phyloP scores from a whole-genome alignment of 1,140 invertebrate genomes.

The Penaeus indicus region DNA sequence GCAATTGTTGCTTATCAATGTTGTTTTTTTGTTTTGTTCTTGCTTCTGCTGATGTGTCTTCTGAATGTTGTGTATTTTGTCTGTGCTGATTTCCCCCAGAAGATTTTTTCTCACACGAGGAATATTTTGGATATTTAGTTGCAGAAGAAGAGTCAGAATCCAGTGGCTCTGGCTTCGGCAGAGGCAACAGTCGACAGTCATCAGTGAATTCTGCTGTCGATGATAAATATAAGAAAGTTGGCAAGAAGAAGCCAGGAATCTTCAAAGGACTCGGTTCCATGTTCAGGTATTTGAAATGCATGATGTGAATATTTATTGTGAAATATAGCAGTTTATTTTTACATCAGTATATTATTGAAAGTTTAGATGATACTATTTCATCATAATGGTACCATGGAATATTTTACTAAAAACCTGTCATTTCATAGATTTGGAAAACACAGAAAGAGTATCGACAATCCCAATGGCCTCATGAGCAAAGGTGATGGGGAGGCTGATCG shows the following conservation, averaged over 20 bases:
- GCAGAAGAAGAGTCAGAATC: constrained; percentile 73
- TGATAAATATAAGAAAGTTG: constrained; percentile 74
- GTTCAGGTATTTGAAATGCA: constrained; percentile 75
- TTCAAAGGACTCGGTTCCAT: constrained; percentile 85
- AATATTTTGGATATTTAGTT: constrained; percentile 37
- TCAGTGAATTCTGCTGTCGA: constrained; percentile 78
- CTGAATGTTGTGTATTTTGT: no score
- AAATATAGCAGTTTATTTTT: no score
- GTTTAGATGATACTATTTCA: no score
- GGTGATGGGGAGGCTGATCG: constrained; percentile 19
- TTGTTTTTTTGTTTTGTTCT: not conserved
- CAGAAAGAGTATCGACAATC: constrained; percentile 76
- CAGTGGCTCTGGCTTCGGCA: constrained; percentile 77
- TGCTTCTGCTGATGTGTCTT: not conserved
- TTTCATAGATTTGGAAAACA: constrained; percentile 80
- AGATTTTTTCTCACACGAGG: not conserved
- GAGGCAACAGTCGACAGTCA: constrained; percentile 78
- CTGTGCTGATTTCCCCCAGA: not conserved
- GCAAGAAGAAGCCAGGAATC: constrained; percentile 81
- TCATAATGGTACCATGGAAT: no score
- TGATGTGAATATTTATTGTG: not conserved
- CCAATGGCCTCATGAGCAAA: constrained; percentile 69
- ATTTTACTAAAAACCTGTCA: no score
- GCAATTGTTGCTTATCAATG: not conserved
- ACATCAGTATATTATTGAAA: no score